Base-by-base conservation (phyloP, 2,797 vertebrate species). In the Prunella strophiata region DNA sequence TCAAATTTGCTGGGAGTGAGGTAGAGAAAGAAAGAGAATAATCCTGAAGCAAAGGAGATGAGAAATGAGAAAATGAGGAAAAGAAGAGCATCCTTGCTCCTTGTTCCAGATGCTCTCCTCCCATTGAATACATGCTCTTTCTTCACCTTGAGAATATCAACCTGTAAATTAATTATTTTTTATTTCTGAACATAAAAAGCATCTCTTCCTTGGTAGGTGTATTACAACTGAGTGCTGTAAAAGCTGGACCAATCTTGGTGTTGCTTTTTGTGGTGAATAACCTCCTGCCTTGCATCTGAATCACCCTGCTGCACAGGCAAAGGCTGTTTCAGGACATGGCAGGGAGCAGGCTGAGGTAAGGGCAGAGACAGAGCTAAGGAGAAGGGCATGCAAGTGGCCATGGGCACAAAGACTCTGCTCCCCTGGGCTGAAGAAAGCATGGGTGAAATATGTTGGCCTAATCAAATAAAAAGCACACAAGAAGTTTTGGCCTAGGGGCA, bases 131-230 rank as follows among this genome's bases (percentile, higher is more conserved):
- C 0, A 0, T 26, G 18, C 11, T 62, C 13, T 2, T 66, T 94
- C 75, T 66, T 91, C 43, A 63, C 38, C 45, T 91, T 73, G 26
- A 79, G 52, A 79, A 86, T 26, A 17, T 29, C 48, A 87, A 23
- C 20, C 36, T 91, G 23, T 90, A 63, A 81, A 82, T 67, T 68
- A 91, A 67, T 21, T 38, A 8, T 38, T 94, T 94, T 90, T 82
- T 51, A 63, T 79, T 75, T 89, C 78, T 74, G 63, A 86, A 30
- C 4, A 16, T 22, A 62, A 77, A 57, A 42, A 74, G 6, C 32
- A 20, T 22, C 16, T 76, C 42, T 74, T 34, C 36, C 36, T 81
- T 43, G 52, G 38, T 42, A 58, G 29, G 30, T 74, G 9, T 32
- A 5, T 47, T 51, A 47, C 45, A 91, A 18, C 20, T 30, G 38